Conservation (phyloP, 2,888 invertebrate genomes). For the Machimus rusticus region DNA sequence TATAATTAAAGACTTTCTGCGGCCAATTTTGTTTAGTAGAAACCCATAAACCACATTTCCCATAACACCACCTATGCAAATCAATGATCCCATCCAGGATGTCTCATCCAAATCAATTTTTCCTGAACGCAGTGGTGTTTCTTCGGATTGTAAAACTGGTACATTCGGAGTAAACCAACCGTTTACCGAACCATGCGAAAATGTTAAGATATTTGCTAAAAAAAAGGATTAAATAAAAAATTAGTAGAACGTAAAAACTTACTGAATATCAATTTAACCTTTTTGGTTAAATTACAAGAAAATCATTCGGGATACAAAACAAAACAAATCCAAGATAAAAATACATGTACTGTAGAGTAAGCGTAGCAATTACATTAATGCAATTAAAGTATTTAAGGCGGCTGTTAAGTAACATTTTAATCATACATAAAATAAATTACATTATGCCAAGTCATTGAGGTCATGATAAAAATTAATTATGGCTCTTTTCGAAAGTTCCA, state of each 20-base stretch:
- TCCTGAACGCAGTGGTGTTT: slow-evolving; percentile 40
- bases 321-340: too few species aligned
- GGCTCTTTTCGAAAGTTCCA: too few species aligned
- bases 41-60: slow-evolving; percentile 57
- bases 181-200: slow-evolving; percentile 57
- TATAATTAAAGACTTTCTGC: slow-evolving; percentile 55
- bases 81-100: slow-evolving; percentile 59
- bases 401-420: too few species aligned
- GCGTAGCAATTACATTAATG: too few species aligned
- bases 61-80: slow-evolving; percentile 55
- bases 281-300: too few species aligned
- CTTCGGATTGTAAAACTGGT: slow-evolving; percentile 52
- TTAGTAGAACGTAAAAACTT: background rate
- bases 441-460: too few species aligned
- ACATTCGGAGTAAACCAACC: slow-evolving; percentile 60
- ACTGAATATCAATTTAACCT: background rate
- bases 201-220: slow-evolving; percentile 55
- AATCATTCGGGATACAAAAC: too few species aligned
- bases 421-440: too few species aligned
- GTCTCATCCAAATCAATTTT: slow-evolving; percentile 53
- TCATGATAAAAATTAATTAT: too few species aligned
- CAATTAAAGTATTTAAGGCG: too few species aligned
- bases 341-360: too few species aligned
- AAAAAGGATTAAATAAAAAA: background rate
- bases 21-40: slow-evolving; percentile 55